Evolutionary conservation across 2,797 vertebrate species (phyloP).

Genomic region (Characodon lateralis): DNA sequence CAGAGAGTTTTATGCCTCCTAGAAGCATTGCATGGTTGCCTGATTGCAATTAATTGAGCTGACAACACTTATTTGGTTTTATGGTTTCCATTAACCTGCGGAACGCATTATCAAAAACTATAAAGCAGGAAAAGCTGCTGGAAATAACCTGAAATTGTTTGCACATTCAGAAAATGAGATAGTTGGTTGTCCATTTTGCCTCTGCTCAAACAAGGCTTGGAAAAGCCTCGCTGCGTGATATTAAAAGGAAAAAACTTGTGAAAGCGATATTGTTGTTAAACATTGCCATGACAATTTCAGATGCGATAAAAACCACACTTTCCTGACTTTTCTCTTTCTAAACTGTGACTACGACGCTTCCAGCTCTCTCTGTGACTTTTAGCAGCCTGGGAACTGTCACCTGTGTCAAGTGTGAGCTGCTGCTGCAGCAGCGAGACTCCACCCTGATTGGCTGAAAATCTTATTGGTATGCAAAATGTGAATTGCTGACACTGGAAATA

Average conservation of each 20-base stretch:
- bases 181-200: no score
- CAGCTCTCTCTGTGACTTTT: not conserved
- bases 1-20: conserved; percentile 1
- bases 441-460: not conserved
- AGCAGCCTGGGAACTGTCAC: not conserved
- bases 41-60: not conserved
- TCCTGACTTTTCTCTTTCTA: not conserved
- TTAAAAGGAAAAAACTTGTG: not conserved
- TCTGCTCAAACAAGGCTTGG: not conserved
- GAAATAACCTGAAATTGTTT: not conserved
- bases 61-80: not conserved
- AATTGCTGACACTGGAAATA: not conserved
- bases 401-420: not conserved
- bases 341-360: not conserved
- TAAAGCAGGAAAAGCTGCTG: not conserved
- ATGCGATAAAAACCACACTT: not conserved
- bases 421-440: no score
- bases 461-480: no score
- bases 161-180: not conserved
- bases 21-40: not conserved
- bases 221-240: not conserved
- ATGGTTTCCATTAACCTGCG: conserved; percentile 1
- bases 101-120: not conserved
- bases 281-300: not conserved
- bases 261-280: not conserved